Base-by-base conservation (phyloP, 1,140 invertebrate species). In the Araneus ventricosus region DNA sequence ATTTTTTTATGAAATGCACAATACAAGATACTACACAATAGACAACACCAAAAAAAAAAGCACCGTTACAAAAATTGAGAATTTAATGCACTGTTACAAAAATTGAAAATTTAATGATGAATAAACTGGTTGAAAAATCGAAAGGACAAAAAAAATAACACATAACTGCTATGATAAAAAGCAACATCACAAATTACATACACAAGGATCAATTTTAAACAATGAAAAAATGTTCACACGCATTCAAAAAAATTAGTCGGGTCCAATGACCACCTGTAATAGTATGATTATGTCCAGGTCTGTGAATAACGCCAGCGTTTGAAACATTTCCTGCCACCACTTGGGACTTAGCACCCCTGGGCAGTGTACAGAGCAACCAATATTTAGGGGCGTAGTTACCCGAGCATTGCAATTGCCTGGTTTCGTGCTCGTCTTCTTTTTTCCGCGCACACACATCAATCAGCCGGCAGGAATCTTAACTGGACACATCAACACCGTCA, bases 401-500 rank as follows among this genome's bases (percentile, higher is more conserved):
- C 41, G 10, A 89, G 67, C 61, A 89, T 57, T 88, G 61, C 67
- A 79, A 79, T 82, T 52, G 27, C 34, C 41, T 80, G 63, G 41
- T 82, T 79, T 79, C 22, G 59, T 39, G 37, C 45, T 37, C 90
- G 67, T 82, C 80, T 52, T 61, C 22, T 61, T 75, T 57, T 84
- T 52, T 45, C 88, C n/a, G 14, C 57, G 39, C 30, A 30, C 27
- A 82, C 27, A 27, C 84, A 87, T 14, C 41, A 41, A 79, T 93
- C 85, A 87, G 91, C 91, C 84, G 91, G 91, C 91, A 93, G 85
- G 91, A 93, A 93, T 93, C 91, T 75, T 80, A 86, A 93, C 91
- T 93, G 91, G 91, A 93, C 91, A 93, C 91, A 91, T 91, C 90
- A 93, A 93, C 91, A 93, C 84, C 91, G 41, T 93, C 91, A 79